Evolutionary conservation across 2,797 vertebrate species (phyloP), one percentile per base, ranked within the genome.

Genomic region (Thaleichthys pacificus): DNA sequence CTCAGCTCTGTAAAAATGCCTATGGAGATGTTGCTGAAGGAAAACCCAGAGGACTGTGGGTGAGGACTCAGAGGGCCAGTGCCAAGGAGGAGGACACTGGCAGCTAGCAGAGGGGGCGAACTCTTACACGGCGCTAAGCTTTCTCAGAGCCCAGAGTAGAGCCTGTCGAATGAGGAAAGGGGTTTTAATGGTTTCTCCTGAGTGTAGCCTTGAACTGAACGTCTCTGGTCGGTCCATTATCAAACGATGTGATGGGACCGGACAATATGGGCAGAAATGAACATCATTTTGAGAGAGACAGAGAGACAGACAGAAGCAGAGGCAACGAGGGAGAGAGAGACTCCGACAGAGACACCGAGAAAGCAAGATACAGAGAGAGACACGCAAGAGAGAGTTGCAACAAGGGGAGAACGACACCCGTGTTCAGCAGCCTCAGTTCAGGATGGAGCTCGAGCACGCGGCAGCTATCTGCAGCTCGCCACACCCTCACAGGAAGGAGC

Each of bases 1-100:
- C 75, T 65, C 65, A 1, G 77, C 72, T 74, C 78, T 76, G 75
- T 88, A 81, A 84, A 88, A 87, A 86, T 84, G 84, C 77, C 86
- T 80, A 84, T 69, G 79, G 79, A 84, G 80, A 80, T 58, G n/a
- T 62, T 84, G 82, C 77, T 76, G 68, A 71, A 82, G 42, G 60
- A 58, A 68, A 57, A 54, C 70, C 76, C 77, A 72, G 47, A 64
- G 71, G 63, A 54, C 69, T 82, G 83, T 77, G 81, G 82, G 79
- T 81, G 77, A 86, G 76, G 82, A 82, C 68, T 73, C 35, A 14
- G 21, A 21, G 47, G 30, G 30, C 64, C 32, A 9, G 1, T 38
- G 5, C 35, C 35, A 38, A 51, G 12, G 14, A 19, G 49, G 49
- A 22, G 58, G 60, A 71, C 14, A 30, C 63, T 76, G 72, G 30